A percentile compares a stretch with the other conserved stretches of the same genome.
These are phyloP conservation scores for Eilema depressum DNA, from an alignment of 2,888 invertebrate species.

Conservation along the genomic window DNA sequence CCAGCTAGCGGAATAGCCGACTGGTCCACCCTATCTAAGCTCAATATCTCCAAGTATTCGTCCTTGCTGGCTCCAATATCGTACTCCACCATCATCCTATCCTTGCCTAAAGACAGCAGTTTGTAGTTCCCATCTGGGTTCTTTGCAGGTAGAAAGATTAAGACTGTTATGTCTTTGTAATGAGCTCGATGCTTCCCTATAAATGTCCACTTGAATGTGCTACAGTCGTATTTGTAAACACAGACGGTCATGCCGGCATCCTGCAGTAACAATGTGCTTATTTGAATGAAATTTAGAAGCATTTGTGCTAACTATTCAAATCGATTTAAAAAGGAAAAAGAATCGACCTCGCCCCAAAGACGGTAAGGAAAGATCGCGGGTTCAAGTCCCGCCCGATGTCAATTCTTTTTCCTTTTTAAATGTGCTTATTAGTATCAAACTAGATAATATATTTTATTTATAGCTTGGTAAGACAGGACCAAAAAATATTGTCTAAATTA, in stretches of 20 bases:
- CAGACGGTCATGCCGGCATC: slow-evolving; percentile 84
- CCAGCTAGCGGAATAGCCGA: slow-evolving; percentile 86
- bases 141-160: slow-evolving; percentile 84
- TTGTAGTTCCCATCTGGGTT: slow-evolving; percentile 70
- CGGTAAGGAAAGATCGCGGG: too few relatives aligned
- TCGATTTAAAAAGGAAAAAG: too few relatives aligned
- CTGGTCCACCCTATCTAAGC: slow-evolving; percentile 88
- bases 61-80: slow-evolving; percentile 80
- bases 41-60: slow-evolving; percentile 73
- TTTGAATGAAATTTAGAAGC: background rate
- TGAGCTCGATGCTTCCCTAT: slow-evolving; percentile 89
- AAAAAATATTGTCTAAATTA: too few relatives aligned
- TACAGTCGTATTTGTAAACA: slow-evolving; percentile 77
- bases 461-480: too few relatives aligned
- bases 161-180: slow-evolving; percentile 84
- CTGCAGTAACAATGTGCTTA: slow-evolving; percentile 60
- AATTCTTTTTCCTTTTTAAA: too few relatives aligned
- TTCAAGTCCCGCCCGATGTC: too few relatives aligned
- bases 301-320: too few relatives aligned
- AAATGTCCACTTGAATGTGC: slow-evolving; percentile 78
- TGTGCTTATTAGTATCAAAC: too few relatives aligned
- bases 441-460: too few relatives aligned
- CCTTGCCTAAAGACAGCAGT: slow-evolving; percentile 87
- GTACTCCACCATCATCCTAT: slow-evolving; percentile 88
- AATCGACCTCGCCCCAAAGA: too few relatives aligned